Conservation (phyloP, 2,113 vertebrate genomes). For the Marcusenius ussheri region DNA sequence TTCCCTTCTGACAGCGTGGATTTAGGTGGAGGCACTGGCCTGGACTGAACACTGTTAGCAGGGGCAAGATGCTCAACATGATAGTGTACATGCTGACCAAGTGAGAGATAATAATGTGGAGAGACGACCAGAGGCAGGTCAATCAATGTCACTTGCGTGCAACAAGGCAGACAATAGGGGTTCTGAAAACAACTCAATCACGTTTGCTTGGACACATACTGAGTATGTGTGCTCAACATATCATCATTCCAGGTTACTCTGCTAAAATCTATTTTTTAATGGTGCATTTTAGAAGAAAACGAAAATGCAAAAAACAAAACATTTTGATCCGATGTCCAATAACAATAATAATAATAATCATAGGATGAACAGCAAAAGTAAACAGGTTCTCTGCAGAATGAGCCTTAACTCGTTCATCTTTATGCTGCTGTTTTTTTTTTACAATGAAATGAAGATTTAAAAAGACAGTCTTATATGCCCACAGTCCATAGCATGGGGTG, state of each 20-base stretch:
- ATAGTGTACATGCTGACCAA: neutral
- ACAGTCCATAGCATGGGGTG: conserved; percentile 49
- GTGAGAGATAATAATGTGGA: neutral
- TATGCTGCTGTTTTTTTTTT: neutral
- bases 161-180: neutral
- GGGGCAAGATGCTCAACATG: neutral
- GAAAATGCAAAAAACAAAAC: neutral
- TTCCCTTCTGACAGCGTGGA: neutral
- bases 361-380: neutral
- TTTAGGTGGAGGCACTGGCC: neutral
- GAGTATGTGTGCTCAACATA: neutral
- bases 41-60: neutral
- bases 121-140: neutral
- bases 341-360: too few relatives aligned
- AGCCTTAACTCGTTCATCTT: neutral
- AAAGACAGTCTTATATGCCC: conserved; percentile 37
- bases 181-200: neutral
- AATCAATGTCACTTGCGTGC: neutral
- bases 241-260: neutral
- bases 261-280: neutral
- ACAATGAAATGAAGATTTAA: conserved; percentile 15
- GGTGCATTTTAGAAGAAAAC: neutral
- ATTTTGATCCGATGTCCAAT: neutral
- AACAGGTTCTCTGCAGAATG: neutral
- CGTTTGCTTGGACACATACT: neutral